Base-by-base conservation (phyloP, 37 sponge, comb jelly and placozoan species). In the Corticium candelabrum region DNA sequence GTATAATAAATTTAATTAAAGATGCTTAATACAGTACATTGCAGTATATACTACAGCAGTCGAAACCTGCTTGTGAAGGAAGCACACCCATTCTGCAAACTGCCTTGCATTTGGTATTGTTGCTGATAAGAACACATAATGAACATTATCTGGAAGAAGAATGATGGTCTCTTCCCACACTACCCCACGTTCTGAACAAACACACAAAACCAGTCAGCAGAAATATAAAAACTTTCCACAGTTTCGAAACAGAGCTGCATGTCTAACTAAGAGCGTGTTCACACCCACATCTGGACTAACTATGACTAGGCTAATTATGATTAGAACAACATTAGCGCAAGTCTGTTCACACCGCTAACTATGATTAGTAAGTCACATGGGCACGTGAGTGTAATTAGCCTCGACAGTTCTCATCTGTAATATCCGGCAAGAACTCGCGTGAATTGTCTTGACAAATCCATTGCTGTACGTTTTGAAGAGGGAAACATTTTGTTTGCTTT, bases 111-210 rank as follows among this genome's bases (percentile, higher is more conserved):
- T 96, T 38, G 98, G 98, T 27, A 96, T 96, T 43, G 98, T 96
- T 30, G 98, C 98, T 5, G 98, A 96, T 0, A 96, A 88, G 86
- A 96, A 96, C 76, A 96, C 98, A 75, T 94, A 96, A 78, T 93
- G 89, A 3, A 96, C 98, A 31, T 93, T 90, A 77, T 96, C 98
- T 11, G 98, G 98, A 34, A 96, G 76, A 1, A 97, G 86, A 50
- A 97, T 94, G 68, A 97, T 94, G 7, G 95, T 91, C 84, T 97
- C 99, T 78, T 97, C 99, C 99, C 99, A 97, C 31, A 97, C 99
- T 75, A 97, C 99, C 62, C 99, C 99, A 29, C 99, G 80, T 76
- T 97, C 96, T 92, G 68, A 74, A 81, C 71, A 39, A 37, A 68
- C 71, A 67, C 84, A 69, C 39, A 15, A 79, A 57, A 39, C 43